Evolutionary conservation across 2,888 invertebrate genomes (phyloP).

Genomic region (Lamproptera curius): DNA sequence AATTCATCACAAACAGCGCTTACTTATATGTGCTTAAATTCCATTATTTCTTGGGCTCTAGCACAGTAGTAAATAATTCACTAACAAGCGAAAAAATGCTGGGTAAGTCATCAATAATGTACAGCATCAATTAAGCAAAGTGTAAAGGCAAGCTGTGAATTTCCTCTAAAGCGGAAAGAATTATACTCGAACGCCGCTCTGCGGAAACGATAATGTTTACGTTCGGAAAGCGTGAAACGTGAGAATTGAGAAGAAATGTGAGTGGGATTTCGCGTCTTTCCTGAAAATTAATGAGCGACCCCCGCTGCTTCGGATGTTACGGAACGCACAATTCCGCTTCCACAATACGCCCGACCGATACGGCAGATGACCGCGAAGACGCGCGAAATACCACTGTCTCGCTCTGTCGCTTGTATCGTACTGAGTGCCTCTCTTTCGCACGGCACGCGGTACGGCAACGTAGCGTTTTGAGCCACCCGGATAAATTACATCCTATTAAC

Average conservation of each 20-base stretch:
- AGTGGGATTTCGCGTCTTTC: slow-evolving; percentile 65
- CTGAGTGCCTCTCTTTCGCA: slow-evolving; percentile 48
- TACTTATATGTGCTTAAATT: too few relatives aligned
- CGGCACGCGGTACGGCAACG: slow-evolving; percentile 69
- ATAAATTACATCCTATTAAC: slow-evolving; percentile 78
- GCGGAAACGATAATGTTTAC: slow-evolving; percentile 27
- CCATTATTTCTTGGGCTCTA: too few relatives aligned
- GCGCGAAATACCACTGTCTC: slow-evolving; percentile 59
- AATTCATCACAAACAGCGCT: too few relatives aligned
- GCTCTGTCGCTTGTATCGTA: slow-evolving; percentile 32
- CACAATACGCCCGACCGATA: slow-evolving; percentile 63
- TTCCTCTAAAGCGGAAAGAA: too few relatives aligned
- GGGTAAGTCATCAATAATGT: too few relatives aligned
- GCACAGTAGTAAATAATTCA: too few relatives aligned
- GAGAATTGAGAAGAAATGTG: slow-evolving; percentile 57
- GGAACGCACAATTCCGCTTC: slow-evolving; percentile 60
- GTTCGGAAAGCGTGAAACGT: slow-evolving; percentile 45
- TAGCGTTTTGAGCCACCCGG: slow-evolving; percentile 64
- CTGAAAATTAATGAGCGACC: slow-evolving; percentile 74
- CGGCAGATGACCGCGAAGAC: slow-evolving; percentile 54
- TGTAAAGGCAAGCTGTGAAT: too few relatives aligned
- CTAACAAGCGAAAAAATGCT: too few relatives aligned
- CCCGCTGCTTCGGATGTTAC: slow-evolving; percentile 68
- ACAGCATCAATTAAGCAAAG: too few relatives aligned
- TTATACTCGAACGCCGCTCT: not conserved